These are phyloP conservation scores for Dicrostonyx torquatus DNA, from an alignment of 2,797 vertebrate species.

Conservation along the genomic window DNA sequence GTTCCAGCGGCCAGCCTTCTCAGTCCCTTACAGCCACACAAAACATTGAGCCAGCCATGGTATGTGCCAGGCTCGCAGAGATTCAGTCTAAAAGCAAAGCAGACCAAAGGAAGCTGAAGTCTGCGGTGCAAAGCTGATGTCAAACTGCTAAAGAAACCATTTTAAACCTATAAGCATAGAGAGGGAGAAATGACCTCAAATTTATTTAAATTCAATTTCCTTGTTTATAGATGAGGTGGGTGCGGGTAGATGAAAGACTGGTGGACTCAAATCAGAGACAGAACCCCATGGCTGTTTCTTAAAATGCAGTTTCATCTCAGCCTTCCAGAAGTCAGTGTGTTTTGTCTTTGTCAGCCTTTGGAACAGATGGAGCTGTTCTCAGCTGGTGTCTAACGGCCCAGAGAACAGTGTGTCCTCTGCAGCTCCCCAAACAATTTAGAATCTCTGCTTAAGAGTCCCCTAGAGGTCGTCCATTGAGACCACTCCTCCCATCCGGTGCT, in stretches of 20 bases:
- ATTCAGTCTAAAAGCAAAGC: not conserved
- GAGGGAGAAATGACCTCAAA: not conserved
- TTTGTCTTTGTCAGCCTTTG: not conserved
- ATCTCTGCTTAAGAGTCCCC: not conserved
- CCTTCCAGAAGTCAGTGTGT: too few species aligned
- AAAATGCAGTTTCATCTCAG: not conserved
- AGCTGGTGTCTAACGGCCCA: constrained; percentile 1
- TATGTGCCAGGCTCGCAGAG: not conserved
- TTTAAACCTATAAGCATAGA: not conserved
- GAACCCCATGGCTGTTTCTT: not conserved
- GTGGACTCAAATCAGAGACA: not conserved
- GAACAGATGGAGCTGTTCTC: not conserved
- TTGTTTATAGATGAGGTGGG: not conserved
- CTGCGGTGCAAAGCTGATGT: not conserved
- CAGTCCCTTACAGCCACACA: not conserved
- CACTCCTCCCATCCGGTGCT: not conserved
- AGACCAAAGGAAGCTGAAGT: not conserved
- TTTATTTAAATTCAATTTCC: not conserved
- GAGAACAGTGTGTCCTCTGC: not conserved
- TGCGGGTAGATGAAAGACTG: not conserved
- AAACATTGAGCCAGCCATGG: not conserved
- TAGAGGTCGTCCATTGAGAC: not conserved
- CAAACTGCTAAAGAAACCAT: not conserved
- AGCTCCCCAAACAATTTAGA: not conserved
- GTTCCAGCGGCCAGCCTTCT: not conserved